Evolutionary conservation across 2,797 vertebrate species (phyloP), one percentile per base, ranked within the genome.

Genomic region (Gephyroberyx darwinii): DNA sequence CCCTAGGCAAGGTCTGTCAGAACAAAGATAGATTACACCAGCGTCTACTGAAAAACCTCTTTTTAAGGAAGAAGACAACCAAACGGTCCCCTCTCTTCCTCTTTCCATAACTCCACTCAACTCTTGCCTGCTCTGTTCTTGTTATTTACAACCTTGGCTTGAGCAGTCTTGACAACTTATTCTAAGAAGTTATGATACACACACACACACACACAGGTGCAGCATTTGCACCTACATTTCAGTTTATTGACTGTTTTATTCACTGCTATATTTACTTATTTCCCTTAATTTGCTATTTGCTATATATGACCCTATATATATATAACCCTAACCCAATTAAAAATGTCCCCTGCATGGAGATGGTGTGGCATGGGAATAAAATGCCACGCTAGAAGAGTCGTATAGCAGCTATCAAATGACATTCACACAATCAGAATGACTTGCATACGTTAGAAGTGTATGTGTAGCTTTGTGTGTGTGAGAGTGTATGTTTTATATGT

Each of bases 111-210:
- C 45, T 26, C 48, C 35, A 47, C 50, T 2, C 43, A 57, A 26
- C 60, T 19, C 31, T 35, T 13, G 2, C 41, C 45, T 17, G 58
- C 19, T 71, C 62, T 10, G 35, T 53, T 48, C 10, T 16, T 47
- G 8, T 54, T 60, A 69, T 75, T 80, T 74, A 69, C 43, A 59
- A 17, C 72, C 41, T 67, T 45, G 54, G 26, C 43, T 35, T 51
- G 1, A 57, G 58, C 61, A 43, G 52, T 31, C 37, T 69, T 52
- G 35, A 68, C 59, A 67, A 43, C 9, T 3, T 41, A 62, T 72
- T 26, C 62, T 13, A 9, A 33, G 16, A 64, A 37, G 14, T 65
- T 52, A 60, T 54, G 48, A 39, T 8, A 39, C 51, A 43, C 51
- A 41, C 17, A 55, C 17, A 56, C 58, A 22, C 50, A 39, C 37